Conservation (phyloP, 2,113 vertebrate species). For the Lonchura striata region DNA sequence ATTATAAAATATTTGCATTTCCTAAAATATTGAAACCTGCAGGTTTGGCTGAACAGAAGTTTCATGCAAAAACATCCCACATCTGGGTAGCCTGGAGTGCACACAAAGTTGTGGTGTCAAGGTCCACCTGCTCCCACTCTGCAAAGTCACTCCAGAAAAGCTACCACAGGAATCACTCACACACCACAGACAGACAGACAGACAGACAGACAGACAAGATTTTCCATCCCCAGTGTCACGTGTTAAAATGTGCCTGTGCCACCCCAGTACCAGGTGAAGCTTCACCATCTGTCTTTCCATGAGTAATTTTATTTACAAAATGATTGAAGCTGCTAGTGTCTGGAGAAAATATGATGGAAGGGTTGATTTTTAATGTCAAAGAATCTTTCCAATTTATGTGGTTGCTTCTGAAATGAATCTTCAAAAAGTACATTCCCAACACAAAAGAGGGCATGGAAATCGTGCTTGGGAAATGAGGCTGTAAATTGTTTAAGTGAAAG, state of each 20-base stretch:
- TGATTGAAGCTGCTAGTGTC: background rate
- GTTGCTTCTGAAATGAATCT: background rate
- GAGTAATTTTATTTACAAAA: background rate
- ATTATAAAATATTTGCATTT: constrained; percentile 29
- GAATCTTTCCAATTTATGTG: background rate
- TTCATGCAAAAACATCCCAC: background rate
- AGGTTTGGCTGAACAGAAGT: background rate
- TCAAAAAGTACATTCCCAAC: background rate
- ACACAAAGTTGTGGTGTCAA: background rate
- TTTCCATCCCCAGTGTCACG: background rate
- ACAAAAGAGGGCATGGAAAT: background rate
- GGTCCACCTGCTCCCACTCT: background rate
- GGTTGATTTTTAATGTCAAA: background rate
- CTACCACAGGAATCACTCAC: background rate
- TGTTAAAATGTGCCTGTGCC: background rate
- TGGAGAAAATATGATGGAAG: background rate
- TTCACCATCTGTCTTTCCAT: background rate
- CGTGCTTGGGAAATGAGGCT: background rate
- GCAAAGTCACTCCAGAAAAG: background rate
- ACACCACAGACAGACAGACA: background rate
- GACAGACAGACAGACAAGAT: background rate
- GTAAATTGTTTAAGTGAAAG: background rate
- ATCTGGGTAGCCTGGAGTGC: background rate
- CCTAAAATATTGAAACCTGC: background rate
- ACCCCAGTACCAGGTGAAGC: background rate